A percentile compares a stretch with the other conserved stretches of the same genome.
These are phyloP conservation scores for Hystrix brachyura DNA, from an alignment of 2,113 vertebrate species.

Conservation along the genomic window DNA sequence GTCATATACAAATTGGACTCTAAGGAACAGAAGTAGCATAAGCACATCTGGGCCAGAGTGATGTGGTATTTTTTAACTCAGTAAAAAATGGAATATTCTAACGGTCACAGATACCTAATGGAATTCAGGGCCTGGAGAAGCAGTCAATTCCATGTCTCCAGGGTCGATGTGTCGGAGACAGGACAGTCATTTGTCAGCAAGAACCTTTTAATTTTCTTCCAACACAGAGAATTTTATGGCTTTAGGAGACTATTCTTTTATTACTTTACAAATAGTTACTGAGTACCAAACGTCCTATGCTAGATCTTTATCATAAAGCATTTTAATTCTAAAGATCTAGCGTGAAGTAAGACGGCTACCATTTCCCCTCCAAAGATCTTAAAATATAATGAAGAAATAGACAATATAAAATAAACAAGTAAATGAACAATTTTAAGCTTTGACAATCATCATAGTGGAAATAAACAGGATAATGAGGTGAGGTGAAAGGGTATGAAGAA, in stretches of 20 bases:
- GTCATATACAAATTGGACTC: neutral
- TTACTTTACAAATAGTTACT: constrained; percentile 54
- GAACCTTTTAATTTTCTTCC: constrained; percentile 51
- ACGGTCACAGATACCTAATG: neutral
- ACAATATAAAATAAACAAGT: constrained; percentile 1
- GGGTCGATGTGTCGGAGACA: neutral
- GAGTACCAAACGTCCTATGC: neutral
- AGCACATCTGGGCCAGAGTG: neutral
- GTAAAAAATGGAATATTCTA: neutral
- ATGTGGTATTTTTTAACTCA: neutral
- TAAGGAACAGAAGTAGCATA: neutral
- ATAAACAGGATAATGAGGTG: neutral
- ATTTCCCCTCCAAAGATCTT: neutral
- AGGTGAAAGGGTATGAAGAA: neutral
- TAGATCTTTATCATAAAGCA: neutral
- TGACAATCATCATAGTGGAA: neutral
- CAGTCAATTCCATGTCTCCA: neutral
- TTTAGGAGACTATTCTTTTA: constrained; percentile 29
- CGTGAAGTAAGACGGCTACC: neutral
- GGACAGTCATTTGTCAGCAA: constrained; percentile 20
- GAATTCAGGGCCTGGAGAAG: neutral
- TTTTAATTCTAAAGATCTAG: neutral
- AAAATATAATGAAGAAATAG: neutral
- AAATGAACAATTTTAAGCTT: neutral
- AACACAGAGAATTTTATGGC: constrained; percentile 27